Percentiles rank a stretch among this genome's conserved stretches.
Conservation (phyloP, 2,888 invertebrate species). For the Diabrotica balteata region DNA sequence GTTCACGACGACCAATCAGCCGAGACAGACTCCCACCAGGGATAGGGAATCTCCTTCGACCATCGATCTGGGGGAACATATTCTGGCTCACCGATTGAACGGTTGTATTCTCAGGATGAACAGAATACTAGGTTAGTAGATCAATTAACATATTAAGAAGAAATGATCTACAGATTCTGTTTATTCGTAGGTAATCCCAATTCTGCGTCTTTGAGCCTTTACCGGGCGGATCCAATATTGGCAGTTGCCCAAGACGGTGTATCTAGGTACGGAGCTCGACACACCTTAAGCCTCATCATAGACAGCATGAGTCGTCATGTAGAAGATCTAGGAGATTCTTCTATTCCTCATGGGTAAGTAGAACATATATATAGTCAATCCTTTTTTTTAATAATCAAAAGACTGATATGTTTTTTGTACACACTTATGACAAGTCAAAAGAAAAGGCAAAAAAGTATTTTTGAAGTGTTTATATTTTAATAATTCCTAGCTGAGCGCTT, state of each 20-base stretch:
- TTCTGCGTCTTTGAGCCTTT: conserved; percentile 17
- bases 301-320: conserved; percentile 62
- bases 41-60: conserved; percentile 32
- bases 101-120: conserved; percentile 53
- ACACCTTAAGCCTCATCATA: conserved; percentile 60
- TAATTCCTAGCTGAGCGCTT: too few species aligned
- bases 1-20: conserved; percentile 38
- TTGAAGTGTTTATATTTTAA: too few species aligned
- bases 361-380: too few species aligned
- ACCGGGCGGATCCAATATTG: conserved; percentile 38
- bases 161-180: too few species aligned
- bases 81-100: conserved; percentile 51
- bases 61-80: conserved; percentile 52
- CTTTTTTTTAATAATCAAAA: too few species aligned
- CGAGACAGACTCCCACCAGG: conserved; percentile 8
- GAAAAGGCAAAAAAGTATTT: too few species aligned
- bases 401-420: too few species aligned
- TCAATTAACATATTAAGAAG: neutral
- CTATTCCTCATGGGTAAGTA: conserved; percentile 14
- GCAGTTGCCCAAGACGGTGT: conserved; percentile 54
- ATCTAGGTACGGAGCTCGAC: conserved; percentile 54
- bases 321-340: conserved; percentile 52
- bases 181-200: too few species aligned
- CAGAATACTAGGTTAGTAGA: conserved; percentile 46
- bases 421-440: too few species aligned